These are phyloP conservation scores for Diogma glabrata DNA, from an alignment of 2,888 invertebrate species.

Conservation along the genomic window DNA sequence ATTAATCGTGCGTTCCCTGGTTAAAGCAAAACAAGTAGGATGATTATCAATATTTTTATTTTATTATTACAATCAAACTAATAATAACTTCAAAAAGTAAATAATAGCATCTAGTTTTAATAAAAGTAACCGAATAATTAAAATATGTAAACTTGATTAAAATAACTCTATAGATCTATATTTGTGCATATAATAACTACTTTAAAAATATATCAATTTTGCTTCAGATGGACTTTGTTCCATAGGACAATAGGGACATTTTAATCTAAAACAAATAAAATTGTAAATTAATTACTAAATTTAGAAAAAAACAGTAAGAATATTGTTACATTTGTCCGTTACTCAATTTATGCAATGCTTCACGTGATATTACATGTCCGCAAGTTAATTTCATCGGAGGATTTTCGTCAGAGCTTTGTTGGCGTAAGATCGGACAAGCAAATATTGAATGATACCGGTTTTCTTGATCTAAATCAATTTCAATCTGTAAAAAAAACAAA, in stretches of 20 bases:
- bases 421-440: slow-evolving; percentile 95
- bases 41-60: too few relatives aligned
- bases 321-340: slow-evolving; percentile 74
- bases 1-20: too few relatives aligned
- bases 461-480: slow-evolving; percentile 84
- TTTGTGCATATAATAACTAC: too few relatives aligned
- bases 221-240: slow-evolving; percentile 92
- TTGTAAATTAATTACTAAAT: too few relatives aligned
- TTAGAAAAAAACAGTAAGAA: background rate
- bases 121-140: too few relatives aligned
- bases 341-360: slow-evolving; percentile 91
- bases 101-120: too few relatives aligned
- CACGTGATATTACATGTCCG: slow-evolving; percentile 95
- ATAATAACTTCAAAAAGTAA: too few relatives aligned
- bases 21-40: too few relatives aligned
- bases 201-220: slow-evolving; percentile 81
- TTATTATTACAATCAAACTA: too few relatives aligned
- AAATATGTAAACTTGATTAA: too few relatives aligned
- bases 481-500: slow-evolving; percentile 54
- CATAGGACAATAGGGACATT: slow-evolving; percentile 97
- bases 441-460: slow-evolving; percentile 95
- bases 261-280: slow-evolving; percentile 63
- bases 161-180: too few relatives aligned
- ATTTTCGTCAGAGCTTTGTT: slow-evolving; percentile 90
- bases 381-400: slow-evolving; percentile 95